Percentiles rank a stretch among this genome's conserved stretches.
These are phyloP conservation scores for Lytechinus variegatus DNA, from an alignment of 35 echinoderm and acorn worm species.

Conservation along the genomic window DNA sequence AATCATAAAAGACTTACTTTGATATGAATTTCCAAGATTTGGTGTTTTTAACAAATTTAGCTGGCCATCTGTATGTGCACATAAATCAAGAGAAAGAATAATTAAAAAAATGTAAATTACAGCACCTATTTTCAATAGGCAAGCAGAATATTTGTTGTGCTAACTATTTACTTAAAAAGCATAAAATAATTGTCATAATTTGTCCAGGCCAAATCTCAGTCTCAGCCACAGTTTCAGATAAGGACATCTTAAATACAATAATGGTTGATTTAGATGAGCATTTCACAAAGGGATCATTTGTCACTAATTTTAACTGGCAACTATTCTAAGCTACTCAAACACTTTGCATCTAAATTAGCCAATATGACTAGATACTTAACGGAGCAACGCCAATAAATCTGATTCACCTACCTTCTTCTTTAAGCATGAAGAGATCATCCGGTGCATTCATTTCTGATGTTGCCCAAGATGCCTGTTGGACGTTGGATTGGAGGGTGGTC, in stretches of 20 bases:
- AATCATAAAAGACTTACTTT: slow-evolving; percentile 25
- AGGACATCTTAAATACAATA: too few relatives aligned
- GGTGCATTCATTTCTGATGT: slow-evolving; percentile 46
- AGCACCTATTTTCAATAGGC: background rate
- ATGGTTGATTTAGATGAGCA: too few relatives aligned
- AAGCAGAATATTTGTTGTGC: background rate
- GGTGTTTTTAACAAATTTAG: slow-evolving; percentile 36
- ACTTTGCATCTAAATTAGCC: too few relatives aligned
- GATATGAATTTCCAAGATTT: slow-evolving; percentile 31
- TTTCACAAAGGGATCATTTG: too few relatives aligned
- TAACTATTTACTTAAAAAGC: background rate
- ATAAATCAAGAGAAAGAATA: background rate
- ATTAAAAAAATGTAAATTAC: background rate
- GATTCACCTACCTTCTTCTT: background rate
- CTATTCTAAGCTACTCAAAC: too few relatives aligned
- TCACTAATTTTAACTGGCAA: too few relatives aligned
- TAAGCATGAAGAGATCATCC: background rate
- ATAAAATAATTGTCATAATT: background rate
- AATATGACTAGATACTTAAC: too few relatives aligned
- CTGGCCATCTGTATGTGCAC: background rate
- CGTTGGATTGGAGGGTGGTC: slow-evolving; percentile 42
- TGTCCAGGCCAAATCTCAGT: background rate
- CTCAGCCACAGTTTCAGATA: too few relatives aligned
- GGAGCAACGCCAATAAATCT: background rate
- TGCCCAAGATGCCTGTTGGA: slow-evolving; percentile 57